Evolutionary conservation across 2,113 vertebrate genomes (phyloP).

Genomic region (Phrynosoma blainvillii): DNA sequence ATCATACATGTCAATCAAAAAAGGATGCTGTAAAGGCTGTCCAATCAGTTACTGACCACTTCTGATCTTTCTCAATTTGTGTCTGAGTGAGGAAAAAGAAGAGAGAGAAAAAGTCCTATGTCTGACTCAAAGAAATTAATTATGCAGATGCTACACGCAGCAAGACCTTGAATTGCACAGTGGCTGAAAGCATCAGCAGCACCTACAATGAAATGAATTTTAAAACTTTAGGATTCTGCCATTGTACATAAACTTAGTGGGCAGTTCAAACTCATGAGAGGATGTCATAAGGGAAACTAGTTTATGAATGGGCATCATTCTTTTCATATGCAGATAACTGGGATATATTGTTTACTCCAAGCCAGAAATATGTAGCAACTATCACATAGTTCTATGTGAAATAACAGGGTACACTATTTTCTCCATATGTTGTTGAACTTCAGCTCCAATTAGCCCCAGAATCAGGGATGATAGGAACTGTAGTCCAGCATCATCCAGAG

Average conservation of each 20-base stretch:
- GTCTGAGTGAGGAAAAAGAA: neutral
- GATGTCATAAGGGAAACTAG: neutral
- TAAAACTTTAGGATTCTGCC: neutral
- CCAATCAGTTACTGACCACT: neutral
- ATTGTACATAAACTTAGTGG: neutral
- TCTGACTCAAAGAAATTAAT: conserved; percentile 14
- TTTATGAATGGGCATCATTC: neutral
- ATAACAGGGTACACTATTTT: neutral
- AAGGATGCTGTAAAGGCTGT: neutral
- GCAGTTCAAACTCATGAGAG: neutral
- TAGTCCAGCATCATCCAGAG: neutral
- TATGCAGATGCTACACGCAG: neutral
- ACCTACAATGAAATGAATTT: conserved; percentile 1
- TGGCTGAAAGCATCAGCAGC: neutral
- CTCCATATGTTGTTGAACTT: neutral
- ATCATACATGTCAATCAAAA: neutral
- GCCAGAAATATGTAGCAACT: neutral
- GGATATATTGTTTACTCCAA: neutral
- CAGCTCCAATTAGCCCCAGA: neutral
- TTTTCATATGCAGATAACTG: neutral
- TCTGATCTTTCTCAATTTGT: neutral
- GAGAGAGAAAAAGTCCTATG: neutral
- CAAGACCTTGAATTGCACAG: neutral
- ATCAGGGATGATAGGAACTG: neutral
- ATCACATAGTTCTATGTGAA: neutral